Base-by-base conservation (phyloP, 2,113 vertebrate species). In the Dunckerocampus dactyliophorus region DNA sequence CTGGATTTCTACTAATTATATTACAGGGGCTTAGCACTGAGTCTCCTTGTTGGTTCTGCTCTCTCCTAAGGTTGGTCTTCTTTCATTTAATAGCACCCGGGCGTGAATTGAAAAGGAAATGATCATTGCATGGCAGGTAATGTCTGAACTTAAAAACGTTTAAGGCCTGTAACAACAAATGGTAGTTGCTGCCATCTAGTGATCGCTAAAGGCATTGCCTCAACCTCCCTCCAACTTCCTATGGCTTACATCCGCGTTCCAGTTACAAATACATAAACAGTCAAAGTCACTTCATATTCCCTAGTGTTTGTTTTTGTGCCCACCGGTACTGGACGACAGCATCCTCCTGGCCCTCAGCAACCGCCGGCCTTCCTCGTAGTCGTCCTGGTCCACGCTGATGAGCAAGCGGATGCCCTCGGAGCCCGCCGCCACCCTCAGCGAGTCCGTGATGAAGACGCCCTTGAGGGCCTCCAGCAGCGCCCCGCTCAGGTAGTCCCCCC, bases 301-400 rank as follows among this genome's bases (percentile, higher is more conserved):
- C 37, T 68, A 67, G 20, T 6, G 39, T 52, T 53, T 57, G 51
- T 74, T 51, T 53, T n/a, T 57, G 53, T 4, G 19, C 47, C 55
- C 67, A 64, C 62, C 74, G 31, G 63, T 54, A 69, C 43, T 14
- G 1, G 42, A 55, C 2, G 57, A 54, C 28, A 20, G 45, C 22
- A 34, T 62, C 56, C 55, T 75, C 9, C 19, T 39, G 3, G 52
- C 85, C 64, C 89, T 81, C 62, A 96, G 88, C 49, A 92, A 68
- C 59, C 84, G 82, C 1, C 91, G 85, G 17, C 93, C 94, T 21
- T 93, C 90, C 82, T 95, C 95, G 0, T 95, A 96, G 83, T 96
- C 94, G 0, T 94, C 94, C 77, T 96, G 93, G 28, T 96, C 95
- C 66, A 96, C 94, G 2, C 91, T 94, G 86, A 96, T 93, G 62